Base-by-base conservation (phyloP, 2,888 invertebrate species). In the Timema cristinae region DNA sequence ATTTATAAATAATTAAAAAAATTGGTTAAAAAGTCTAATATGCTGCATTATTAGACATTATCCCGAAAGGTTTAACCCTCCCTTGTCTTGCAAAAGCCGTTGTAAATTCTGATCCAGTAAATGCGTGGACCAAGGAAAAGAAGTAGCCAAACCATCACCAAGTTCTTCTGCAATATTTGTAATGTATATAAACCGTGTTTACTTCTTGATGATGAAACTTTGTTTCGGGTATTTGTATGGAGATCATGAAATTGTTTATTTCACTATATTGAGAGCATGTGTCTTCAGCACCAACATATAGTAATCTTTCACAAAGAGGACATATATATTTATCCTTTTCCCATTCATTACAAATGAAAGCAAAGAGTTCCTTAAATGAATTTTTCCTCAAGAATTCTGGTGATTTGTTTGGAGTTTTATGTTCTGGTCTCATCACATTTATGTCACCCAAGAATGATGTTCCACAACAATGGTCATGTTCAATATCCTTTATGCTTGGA, bases 381-480 rank as follows among this genome's bases (percentile, higher is more conserved):
- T 2, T 56, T 5, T 56, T 56, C 56, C 16, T 56, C 56, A 56
- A 11, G 56, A 7, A 4, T 13, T 4, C 56, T 11, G 4, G 56
- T 6, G 56, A 1, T 56, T 56, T 56, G 10, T 56, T 56, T 56
- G 56, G 56, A 56, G 56, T 56, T 56, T 56, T 56, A n/a, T 56
- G 56, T 56, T 56, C 56, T 13, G 9, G 56, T 56, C 56, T 7
- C 16, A 16, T 56, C 56, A 6, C 2, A 5, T 56, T 56, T 13
- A 56, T 56, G n/a, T 56, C 56, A 56, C 5, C 13, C 56, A 7
- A 6, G 13, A 13, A 56, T 56, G 2, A 56, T 6, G 0, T 56
- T 56, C 56, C 1, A 11, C 11, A 56, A 56, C 56, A 7, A 56
- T 16, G 56, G n/a, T 56, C 56, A 56, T 11, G 56, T 7, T 56